These are phyloP conservation scores for Ibidorhyncha struthersii DNA, from an alignment of 2,113 vertebrate genomes.

Conservation along the genomic window DNA sequence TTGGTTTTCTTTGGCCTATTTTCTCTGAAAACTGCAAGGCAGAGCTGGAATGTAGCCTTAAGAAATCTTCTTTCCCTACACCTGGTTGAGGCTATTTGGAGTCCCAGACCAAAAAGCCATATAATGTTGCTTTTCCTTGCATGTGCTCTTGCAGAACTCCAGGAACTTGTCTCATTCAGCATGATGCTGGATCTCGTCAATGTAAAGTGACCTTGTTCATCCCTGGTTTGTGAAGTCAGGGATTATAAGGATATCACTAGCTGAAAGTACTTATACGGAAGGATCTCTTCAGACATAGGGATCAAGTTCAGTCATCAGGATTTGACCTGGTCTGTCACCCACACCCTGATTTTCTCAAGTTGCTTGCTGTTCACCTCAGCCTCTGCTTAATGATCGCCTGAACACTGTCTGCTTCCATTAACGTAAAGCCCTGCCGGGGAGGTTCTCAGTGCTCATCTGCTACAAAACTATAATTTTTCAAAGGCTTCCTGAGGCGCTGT, in stretches of 20 bases:
- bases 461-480: neutral
- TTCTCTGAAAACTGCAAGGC: neutral
- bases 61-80: neutral
- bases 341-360: neutral
- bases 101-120: neutral
- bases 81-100: neutral
- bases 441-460: neutral
- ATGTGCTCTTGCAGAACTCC: neutral
- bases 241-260: neutral
- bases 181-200: neutral
- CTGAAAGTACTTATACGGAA: neutral
- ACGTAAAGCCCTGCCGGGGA: accelerated
- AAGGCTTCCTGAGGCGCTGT: neutral
- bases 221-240: neutral
- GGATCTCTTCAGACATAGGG: neutral
- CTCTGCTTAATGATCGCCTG: neutral
- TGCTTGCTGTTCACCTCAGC: neutral
- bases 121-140: neutral
- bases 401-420: neutral
- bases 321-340: neutral
- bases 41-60: neutral
- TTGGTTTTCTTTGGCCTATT: neutral
- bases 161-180: neutral
- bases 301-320: neutral
- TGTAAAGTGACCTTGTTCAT: neutral